Evolutionary conservation across 1,140 invertebrate species (phyloP).

Genomic region (Macrobrachium nipponense): DNA sequence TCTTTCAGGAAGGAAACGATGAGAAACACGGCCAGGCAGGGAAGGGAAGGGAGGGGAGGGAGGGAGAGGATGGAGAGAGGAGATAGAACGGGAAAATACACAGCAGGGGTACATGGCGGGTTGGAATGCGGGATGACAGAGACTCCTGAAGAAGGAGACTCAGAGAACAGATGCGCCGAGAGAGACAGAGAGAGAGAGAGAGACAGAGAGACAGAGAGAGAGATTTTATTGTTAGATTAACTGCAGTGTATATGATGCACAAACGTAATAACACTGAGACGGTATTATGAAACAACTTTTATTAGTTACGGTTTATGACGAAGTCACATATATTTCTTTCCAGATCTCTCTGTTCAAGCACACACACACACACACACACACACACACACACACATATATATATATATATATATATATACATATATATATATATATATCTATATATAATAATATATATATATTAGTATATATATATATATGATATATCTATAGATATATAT

Average conservation of each 20-base stretch:
- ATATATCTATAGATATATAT: not conserved
- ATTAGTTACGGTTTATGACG: too few species aligned
- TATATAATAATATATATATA: not conserved
- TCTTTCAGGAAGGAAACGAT: too few species aligned
- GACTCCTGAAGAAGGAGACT: not conserved
- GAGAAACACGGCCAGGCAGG: not conserved
- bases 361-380: not conserved
- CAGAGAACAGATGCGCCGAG: not conserved
- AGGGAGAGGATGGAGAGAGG: not conserved
- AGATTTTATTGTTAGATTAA: not conserved
- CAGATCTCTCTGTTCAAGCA: not conserved
- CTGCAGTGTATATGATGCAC: not conserved
- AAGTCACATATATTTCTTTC: too few species aligned
- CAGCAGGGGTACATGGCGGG: too few species aligned
- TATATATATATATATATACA: slow-evolving; percentile 11
- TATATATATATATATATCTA: slow-evolving; percentile 7
- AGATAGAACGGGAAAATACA: not conserved
- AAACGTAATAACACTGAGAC: too few species aligned
- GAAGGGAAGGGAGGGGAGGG: not conserved
- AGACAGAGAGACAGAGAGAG: not conserved
- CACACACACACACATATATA: not conserved
- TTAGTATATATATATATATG: not conserved
- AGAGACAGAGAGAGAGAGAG: slow-evolving; percentile 1
- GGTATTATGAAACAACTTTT: too few species aligned
- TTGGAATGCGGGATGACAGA: not conserved